Conservation (phyloP, 2,888 invertebrate species). For the Aphelenchoides bicaudatus region DNA sequence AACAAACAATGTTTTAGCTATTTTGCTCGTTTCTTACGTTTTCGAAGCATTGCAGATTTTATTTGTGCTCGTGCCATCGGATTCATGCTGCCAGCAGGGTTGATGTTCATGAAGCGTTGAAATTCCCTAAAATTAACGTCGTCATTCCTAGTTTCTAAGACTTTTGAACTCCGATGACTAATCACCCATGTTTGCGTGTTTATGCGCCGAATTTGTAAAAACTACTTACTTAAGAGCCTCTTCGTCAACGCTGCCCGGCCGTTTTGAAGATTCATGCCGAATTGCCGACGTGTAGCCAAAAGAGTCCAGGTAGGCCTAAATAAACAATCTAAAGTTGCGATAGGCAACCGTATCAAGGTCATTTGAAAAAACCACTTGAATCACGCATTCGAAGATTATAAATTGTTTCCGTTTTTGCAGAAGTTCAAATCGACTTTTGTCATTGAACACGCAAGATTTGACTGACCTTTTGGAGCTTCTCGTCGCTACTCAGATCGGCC, state of each 20-base stretch:
- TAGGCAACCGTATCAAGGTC: constrained; percentile 4
- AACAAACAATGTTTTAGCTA: too few relatives aligned
- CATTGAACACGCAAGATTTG: background rate
- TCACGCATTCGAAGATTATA: too few relatives aligned
- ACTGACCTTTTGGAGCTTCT: constrained; percentile 5
- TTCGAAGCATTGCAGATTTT: constrained; percentile 23
- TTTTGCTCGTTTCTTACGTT: too few relatives aligned
- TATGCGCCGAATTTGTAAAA: background rate
- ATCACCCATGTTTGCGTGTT: background rate
- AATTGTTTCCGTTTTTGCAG: too few relatives aligned
- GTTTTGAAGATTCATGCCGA: background rate
- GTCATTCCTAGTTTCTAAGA: too few relatives aligned
- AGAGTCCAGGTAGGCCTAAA: constrained; percentile 7
- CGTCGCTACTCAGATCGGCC: background rate
- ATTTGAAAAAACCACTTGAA: too few relatives aligned
- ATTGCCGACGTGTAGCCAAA: constrained; percentile 10
- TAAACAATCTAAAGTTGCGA: background rate
- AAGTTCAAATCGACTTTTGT: background rate
- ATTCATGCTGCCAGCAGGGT: constrained; percentile 28
- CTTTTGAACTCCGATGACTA: background rate
- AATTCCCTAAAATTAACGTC: constrained; percentile 26
- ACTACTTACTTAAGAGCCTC: constrained; percentile 2
- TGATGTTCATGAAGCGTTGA: constrained; percentile 35
- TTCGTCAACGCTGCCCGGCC: background rate
- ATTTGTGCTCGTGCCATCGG: too few relatives aligned